These are phyloP conservation scores for Pyrochroa serraticornis DNA, from an alignment of 2,888 invertebrate genomes.

Conservation along the genomic window DNA sequence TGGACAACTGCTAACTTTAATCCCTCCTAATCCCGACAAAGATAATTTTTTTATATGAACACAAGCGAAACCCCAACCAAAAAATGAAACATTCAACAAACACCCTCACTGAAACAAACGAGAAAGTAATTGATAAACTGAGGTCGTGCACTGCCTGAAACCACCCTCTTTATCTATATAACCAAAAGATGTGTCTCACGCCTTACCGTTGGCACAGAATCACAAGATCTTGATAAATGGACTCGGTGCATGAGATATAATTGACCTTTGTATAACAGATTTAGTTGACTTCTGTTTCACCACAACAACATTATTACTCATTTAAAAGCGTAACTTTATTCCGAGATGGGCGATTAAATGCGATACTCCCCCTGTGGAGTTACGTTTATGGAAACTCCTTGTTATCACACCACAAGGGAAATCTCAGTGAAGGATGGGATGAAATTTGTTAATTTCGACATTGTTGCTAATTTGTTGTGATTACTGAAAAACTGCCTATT, in stretches of 20 bases:
- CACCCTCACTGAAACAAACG: too few species aligned
- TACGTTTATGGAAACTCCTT: neutral
- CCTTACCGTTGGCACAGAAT: conserved; percentile 19
- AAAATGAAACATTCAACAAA: too few species aligned
- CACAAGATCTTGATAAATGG: conserved; percentile 40
- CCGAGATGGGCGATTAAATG: conserved; percentile 13
- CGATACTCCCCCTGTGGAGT: conserved; percentile 3
- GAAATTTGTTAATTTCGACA: too few species aligned
- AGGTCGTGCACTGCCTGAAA: too few species aligned
- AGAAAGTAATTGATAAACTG: too few species aligned
- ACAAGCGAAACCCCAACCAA: too few species aligned
- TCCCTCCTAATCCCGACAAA: too few species aligned
- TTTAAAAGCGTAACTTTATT: conserved; percentile 22
- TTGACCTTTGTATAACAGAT: conserved; percentile 29
- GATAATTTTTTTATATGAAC: too few species aligned
- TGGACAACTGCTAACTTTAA: too few species aligned
- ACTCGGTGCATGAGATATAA: conserved; percentile 27
- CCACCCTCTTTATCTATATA: too few species aligned
- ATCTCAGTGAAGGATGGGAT: neutral
- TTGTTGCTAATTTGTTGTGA: too few species aligned
- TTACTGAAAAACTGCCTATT: too few species aligned
- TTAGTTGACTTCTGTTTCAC: conserved; percentile 23
- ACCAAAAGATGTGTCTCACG: conserved; percentile 11
- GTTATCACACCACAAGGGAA: neutral
- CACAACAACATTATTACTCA: conserved; percentile 21